Evolutionary conservation across 1,140 invertebrate genomes (phyloP).

Genomic region (Zeugodacus cucurbitae): DNA sequence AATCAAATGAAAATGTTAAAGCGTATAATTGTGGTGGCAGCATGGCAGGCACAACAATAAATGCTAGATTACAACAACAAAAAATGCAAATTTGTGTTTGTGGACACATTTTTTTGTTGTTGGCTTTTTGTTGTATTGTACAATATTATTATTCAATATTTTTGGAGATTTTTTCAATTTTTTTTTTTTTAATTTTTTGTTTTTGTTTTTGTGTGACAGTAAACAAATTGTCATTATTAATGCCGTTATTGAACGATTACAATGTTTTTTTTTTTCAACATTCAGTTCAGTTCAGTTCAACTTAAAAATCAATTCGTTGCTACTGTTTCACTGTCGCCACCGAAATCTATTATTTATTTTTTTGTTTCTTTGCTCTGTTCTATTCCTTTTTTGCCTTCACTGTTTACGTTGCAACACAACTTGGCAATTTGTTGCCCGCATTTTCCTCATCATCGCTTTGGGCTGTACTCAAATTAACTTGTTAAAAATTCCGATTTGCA

Average conservation of each 20-base stretch:
- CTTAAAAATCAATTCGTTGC: not conserved
- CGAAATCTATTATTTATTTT: not conserved
- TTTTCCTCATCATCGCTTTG: not conserved
- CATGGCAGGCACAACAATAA: not conserved
- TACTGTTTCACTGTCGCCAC: not conserved
- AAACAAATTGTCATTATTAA: conserved; percentile 28
- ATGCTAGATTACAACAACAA: not conserved
- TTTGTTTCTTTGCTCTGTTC: not conserved
- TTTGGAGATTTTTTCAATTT: not conserved
- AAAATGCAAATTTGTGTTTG: not conserved
- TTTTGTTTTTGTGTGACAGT: not conserved
- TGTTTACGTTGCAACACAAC: not conserved
- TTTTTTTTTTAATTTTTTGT: not conserved
- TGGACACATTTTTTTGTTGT: not conserved
- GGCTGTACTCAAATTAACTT: conserved; percentile 18
- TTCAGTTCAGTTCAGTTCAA: not conserved
- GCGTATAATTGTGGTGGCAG: not conserved
- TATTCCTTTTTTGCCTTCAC: not conserved
- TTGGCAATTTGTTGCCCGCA: not conserved
- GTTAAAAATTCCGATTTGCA: conserved; percentile 17
- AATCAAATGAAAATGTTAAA: not conserved
- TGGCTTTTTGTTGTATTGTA: not conserved
- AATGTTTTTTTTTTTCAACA: not conserved
- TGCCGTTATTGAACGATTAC: not conserved
- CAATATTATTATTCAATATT: not conserved